phyloP scores from a whole-genome alignment of 2,113 vertebrate genomes.

The Brachirus orientalis region DNA sequence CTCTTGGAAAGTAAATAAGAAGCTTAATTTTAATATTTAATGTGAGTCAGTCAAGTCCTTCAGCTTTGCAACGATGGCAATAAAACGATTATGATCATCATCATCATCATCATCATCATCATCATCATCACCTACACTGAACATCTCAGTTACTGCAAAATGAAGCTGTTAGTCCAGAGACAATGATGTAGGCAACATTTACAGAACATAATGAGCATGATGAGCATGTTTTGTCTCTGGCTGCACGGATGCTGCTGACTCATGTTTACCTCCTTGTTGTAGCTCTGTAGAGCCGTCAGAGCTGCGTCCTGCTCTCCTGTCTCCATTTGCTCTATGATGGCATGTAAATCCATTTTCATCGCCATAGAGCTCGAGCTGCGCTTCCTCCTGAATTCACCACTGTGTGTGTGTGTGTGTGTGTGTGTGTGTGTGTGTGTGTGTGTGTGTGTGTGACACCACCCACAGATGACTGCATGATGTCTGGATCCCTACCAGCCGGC shows the following conservation, averaged over 20 bases:
- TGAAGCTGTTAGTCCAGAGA: neutral
- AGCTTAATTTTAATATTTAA: neutral
- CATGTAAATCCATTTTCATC: constrained; percentile 85
- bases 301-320: constrained; percentile 83
- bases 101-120: no score
- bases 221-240: neutral
- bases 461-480: constrained; percentile 53
- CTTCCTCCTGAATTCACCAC: neutral
- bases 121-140: no score
- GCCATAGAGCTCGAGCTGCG: constrained; percentile 23
- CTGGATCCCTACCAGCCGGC: constrained; percentile 32
- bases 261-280: constrained; percentile 82
- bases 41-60: no score
- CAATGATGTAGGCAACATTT: no score
- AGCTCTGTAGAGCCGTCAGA: constrained; percentile 83
- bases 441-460: constrained; percentile 19
- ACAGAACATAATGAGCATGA: neutral
- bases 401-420: neutral
- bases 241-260: neutral
- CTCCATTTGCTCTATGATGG: constrained; percentile 85
- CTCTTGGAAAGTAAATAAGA: neutral
- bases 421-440: neutral
- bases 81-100: no score
- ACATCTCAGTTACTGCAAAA: no score
- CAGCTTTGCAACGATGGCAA: no score